These are phyloP conservation scores for Psephotus haematonotus DNA, from an alignment of 2,113 vertebrate genomes.

Conservation along the genomic window DNA sequence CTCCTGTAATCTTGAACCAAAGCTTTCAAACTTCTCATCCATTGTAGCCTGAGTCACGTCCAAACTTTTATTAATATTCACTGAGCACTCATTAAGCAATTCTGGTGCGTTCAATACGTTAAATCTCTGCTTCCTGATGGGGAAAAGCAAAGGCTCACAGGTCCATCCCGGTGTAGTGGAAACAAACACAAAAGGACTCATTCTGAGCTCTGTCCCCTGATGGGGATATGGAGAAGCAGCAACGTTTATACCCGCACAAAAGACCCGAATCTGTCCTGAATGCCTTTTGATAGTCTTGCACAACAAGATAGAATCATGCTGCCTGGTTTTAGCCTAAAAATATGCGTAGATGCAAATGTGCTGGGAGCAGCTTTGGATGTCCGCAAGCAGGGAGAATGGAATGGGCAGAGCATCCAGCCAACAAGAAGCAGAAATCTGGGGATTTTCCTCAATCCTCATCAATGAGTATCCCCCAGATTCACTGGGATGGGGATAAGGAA, in stretches of 20 bases:
- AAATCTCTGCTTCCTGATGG: conserved; percentile 46
- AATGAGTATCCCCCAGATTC: not conserved
- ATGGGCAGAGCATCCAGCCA: not conserved
- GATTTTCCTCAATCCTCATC: not conserved
- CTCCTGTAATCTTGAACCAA: conserved; percentile 71
- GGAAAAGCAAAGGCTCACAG: conserved; percentile 23
- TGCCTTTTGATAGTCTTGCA: not conserved
- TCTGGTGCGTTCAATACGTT: conserved; percentile 14
- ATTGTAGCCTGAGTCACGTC: conserved; percentile 53
- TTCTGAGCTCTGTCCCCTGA: not conserved
- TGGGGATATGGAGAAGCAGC: not conserved
- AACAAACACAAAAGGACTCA: conserved; percentile 22
- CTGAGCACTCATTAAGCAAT: conserved; percentile 58
- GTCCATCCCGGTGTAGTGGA: not conserved
- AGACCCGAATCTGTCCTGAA: not conserved
- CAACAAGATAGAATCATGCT: not conserved
- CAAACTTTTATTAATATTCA: conserved; percentile 77
- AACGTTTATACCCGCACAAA: not conserved
- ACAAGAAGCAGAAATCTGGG: not conserved
- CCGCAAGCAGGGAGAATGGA: not conserved
- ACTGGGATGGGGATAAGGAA: not conserved
- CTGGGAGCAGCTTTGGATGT: rapidly evolving
- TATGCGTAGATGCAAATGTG: not conserved
- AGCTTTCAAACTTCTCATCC: conserved; percentile 74
- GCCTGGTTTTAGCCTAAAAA: not conserved